These are phyloP conservation scores for Junonia oenone DNA, from an alignment of 2,888 invertebrate species.

Conservation along the genomic window DNA sequence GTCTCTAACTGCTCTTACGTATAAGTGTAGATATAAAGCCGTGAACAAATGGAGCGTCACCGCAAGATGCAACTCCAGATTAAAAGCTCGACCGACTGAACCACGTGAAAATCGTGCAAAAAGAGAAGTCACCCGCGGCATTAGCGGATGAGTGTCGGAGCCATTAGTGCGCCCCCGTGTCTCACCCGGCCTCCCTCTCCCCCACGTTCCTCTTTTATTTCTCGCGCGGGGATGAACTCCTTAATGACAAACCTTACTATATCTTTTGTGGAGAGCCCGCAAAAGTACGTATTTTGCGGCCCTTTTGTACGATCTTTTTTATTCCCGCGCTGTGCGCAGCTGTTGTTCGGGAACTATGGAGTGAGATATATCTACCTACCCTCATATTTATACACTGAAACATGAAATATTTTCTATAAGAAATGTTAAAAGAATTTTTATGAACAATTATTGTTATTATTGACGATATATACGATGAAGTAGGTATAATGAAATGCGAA, in stretches of 20 bases:
- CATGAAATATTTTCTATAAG: not conserved
- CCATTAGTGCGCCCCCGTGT: constrained; percentile 66
- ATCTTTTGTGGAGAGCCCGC: constrained; percentile 79
- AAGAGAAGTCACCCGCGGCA: constrained; percentile 79
- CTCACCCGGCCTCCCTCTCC: constrained; percentile 38
- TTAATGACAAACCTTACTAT: constrained; percentile 80
- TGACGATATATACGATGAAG: not conserved
- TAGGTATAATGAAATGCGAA: not conserved
- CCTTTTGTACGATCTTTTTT: constrained; percentile 75
- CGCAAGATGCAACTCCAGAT: constrained; percentile 71
- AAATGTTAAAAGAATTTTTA: not conserved
- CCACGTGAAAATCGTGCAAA: constrained; percentile 79
- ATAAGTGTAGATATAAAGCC: constrained; percentile 27
- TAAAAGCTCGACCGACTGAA: constrained; percentile 76
- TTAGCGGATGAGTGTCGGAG: constrained; percentile 80
- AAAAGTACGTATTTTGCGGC: constrained; percentile 79
- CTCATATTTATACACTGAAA: constrained; percentile 4
- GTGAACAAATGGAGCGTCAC: constrained; percentile 61
- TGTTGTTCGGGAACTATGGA: constrained; percentile 24
- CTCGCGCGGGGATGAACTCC: constrained; percentile 80
- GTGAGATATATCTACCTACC: not conserved
- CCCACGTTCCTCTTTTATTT: constrained; percentile 76
- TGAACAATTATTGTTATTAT: not conserved
- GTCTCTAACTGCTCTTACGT: not conserved
- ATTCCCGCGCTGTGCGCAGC: constrained; percentile 57